Base-by-base conservation (phyloP, 2,797 vertebrate species). In the Phoxinus dragarum region DNA sequence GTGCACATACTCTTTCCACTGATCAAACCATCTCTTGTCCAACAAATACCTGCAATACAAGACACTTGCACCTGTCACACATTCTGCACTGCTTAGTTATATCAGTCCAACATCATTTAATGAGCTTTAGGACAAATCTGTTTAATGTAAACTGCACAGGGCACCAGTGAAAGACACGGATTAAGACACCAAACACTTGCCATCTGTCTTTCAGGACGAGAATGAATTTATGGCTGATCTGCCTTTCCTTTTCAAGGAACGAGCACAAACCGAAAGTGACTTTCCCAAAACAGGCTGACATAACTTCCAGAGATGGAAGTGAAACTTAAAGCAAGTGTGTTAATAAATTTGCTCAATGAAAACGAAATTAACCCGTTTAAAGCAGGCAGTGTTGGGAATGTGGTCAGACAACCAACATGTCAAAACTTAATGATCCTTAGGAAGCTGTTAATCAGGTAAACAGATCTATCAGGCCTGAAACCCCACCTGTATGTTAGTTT, bases 1-100 rank as follows among this genome's bases (percentile, higher is more conserved):
- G 86, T 95, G 94, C 78, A 97, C 94, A 17, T 96, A 97, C 80
- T 94, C 94, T 79, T 94, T 95, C 96, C 97, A 97, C 88, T 94
- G 94, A 61, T 95, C 93, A 89, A 94, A 97, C 97, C 96, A 97
- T 82, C 93, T 94, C 17, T 89, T 93, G 49, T 95, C 95, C 91
- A 97, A 88, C 81, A 97, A 91, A 84, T 96, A 97, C 97, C 96
- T 97, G 88, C 49, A 73, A 61, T 31, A 40, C 36, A 72, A 16
- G 36, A 17, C 6, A 71, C 7, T 61, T 56, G 73, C 8, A 69
- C 4, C 7, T 6, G 23, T 64, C 61, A 76, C 14, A 80, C 14
- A 80, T 27, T 59, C 16, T 54, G 4, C 27, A 38, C 59, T 19
- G 54, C 8, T n/a, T 67, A n/a, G 2, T 52, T 74, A 31, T n/a